A percentile compares a stretch with the other conserved stretches of the same genome.
phyloP scores from a whole-genome alignment of 2,113 vertebrate genomes.

The Crypturellus undulatus region DNA sequence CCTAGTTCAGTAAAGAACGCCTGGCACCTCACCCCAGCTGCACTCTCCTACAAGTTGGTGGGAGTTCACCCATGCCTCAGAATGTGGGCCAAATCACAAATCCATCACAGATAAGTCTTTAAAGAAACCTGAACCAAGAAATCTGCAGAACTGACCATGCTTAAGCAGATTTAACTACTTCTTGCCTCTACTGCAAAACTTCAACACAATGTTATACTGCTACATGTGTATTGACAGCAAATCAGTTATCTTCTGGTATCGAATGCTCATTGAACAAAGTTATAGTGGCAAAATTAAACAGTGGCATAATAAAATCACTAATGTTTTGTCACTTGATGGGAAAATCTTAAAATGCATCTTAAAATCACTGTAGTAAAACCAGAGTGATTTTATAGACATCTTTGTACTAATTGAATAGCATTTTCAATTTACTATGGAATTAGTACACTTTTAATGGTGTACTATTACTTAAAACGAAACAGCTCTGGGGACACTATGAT shows the following conservation, averaged over 20 bases:
- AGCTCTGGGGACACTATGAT: not conserved
- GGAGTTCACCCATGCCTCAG: not conserved
- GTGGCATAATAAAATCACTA: not conserved
- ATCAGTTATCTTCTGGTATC: not conserved
- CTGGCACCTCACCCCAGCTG: not conserved
- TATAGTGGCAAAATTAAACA: not conserved
- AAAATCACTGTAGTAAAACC: not conserved
- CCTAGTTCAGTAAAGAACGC: not conserved
- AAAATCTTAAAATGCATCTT: not conserved
- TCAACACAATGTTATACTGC: not conserved
- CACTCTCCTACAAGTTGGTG: not conserved
- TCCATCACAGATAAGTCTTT: not conserved
- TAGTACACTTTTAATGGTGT: not conserved
- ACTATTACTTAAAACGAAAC: not conserved
- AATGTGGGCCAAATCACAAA: not conserved
- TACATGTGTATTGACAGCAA: accelerated
- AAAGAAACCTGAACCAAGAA: not conserved
- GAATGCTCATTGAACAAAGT: not conserved
- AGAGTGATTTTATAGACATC: not conserved
- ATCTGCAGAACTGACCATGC: not conserved
- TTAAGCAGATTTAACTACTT: not conserved
- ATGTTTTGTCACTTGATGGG: not conserved
- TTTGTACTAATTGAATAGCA: not conserved
- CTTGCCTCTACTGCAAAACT: not conserved
- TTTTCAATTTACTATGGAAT: not conserved